These are phyloP conservation scores for Ginglymostoma cirratum DNA, from an alignment of 2,113 vertebrate species.

Conservation along the genomic window DNA sequence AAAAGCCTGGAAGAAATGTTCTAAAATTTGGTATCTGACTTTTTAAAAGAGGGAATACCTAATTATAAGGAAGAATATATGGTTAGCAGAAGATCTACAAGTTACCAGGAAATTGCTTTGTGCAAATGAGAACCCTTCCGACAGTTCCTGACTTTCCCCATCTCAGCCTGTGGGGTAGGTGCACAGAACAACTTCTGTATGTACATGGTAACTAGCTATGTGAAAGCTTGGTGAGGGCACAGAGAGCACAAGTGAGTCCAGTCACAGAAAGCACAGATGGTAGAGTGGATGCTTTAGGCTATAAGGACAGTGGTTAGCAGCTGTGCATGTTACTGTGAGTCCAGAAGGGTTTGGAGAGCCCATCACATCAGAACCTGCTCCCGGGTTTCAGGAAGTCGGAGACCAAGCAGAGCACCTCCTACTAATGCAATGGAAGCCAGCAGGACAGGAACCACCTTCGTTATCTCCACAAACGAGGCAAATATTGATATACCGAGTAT, in stretches of 20 bases:
- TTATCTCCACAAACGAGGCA: slow-evolving; percentile 85
- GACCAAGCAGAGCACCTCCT: slow-evolving; percentile 79
- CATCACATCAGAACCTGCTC: slow-evolving; percentile 86
- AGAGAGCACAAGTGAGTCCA: slow-evolving; percentile 24
- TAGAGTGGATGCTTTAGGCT: slow-evolving; percentile 32
- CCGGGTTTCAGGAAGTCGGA: slow-evolving; percentile 88
- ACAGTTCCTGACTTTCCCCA: background rate
- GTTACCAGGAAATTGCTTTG: background rate
- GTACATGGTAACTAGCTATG: background rate
- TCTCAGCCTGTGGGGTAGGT: background rate
- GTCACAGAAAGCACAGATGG: slow-evolving; percentile 18
- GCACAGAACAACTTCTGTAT: slow-evolving; percentile 13
- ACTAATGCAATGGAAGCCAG: slow-evolving; percentile 83
- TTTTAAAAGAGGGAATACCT: background rate
- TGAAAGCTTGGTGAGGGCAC: background rate
- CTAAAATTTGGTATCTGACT: background rate
- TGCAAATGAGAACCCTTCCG: background rate
- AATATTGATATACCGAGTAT: slow-evolving; percentile 92
- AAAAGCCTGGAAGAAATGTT: background rate
- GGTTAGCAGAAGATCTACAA: background rate
- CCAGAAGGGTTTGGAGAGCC: background rate
- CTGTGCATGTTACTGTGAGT: slow-evolving; percentile 17
- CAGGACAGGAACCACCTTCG: slow-evolving; percentile 87
- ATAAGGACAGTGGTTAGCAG: slow-evolving; percentile 20
- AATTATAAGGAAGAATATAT: background rate